Base-by-base conservation (phyloP, 2,797 vertebrate species). In the Sparus aurata region DNA sequence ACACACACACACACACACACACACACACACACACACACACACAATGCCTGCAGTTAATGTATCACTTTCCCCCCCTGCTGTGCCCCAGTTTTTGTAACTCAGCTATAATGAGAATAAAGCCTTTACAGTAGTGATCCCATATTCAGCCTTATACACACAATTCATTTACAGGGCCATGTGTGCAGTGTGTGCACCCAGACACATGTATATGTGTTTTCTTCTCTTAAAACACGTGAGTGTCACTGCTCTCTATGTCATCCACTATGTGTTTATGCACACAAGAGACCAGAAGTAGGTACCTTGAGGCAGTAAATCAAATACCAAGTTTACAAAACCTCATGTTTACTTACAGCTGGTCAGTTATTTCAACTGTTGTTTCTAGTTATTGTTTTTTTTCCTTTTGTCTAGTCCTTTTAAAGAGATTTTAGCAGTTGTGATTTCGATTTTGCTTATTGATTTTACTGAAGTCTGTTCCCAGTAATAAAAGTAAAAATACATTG, bases 81-180 rank as follows among this genome's bases (percentile, higher is more conserved):
- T 92, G 90, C 79, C 91, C 92, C 90, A 91, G 87, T 92, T 94
- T 91, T 83, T 86, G 69, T 76, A 80, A 85, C 67, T 77, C 75
- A 47, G 73, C 76, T 87, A 77, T 91, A 83, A 91, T 86, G 84
- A 91, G 79, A 88, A 89, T 85, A 82, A 86, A 87, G 82, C 73
- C 67, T 82, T 82, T 85, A 69, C 81, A 83, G 87, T 75, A 73
- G 74, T 77, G 83, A 82, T 81, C 58, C 66, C 67, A 79, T 81
- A 85, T 82, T 84, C 80, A 75, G 82, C 71, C 79, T 66, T 62
- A 77, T 75, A 82, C 78, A 83, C 84, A 87, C 75, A 85, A 75
- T 88, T 92, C 85, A 87, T 89, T 89, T 90, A 72, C 38, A 73
- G 60, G 23, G 50, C 63, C 59, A 5, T 57, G 23, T 75, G 76